A percentile compares a stretch with the other conserved stretches of the same genome.
Conservation (phyloP, 2,888 invertebrate species). For the Adineta ricciae region DNA sequence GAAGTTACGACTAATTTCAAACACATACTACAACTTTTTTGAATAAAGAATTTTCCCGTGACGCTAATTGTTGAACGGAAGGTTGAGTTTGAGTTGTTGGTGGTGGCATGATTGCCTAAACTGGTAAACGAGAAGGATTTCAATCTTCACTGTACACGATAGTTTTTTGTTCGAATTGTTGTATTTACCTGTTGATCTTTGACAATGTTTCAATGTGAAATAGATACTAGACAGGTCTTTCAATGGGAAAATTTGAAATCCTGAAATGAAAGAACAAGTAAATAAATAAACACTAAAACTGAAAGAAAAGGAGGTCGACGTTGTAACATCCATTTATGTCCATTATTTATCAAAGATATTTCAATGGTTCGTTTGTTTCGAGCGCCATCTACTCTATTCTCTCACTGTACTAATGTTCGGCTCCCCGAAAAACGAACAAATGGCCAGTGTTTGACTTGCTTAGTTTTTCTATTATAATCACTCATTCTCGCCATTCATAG, state of each 20-base stretch:
- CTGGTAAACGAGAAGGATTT: neutral
- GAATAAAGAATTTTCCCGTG: neutral
- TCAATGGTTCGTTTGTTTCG: neutral
- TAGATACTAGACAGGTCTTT: neutral
- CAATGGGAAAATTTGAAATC: neutral
- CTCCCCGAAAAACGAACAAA: too few relatives aligned
- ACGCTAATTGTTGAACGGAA: neutral
- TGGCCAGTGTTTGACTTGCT: too few relatives aligned
- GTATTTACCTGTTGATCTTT: too few relatives aligned
- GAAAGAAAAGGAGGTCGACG: neutral
- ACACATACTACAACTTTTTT: constrained; percentile 14
- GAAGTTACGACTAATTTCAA: too few relatives aligned
- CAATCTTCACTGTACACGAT: too few relatives aligned
- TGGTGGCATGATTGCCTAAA: neutral
- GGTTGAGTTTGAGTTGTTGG: neutral
- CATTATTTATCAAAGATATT: neutral
- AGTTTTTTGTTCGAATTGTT: too few relatives aligned
- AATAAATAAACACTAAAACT: constrained; percentile 1
- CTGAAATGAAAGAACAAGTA: neutral
- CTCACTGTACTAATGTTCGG: too few relatives aligned
- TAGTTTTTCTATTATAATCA: too few relatives aligned
- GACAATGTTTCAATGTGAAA: too few relatives aligned
- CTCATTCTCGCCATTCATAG: too few relatives aligned
- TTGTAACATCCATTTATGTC: neutral
- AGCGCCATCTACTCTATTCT: neutral